Evolutionary conservation across 2,113 vertebrate species (phyloP).

Genomic region (Leucopsar rothschildi): DNA sequence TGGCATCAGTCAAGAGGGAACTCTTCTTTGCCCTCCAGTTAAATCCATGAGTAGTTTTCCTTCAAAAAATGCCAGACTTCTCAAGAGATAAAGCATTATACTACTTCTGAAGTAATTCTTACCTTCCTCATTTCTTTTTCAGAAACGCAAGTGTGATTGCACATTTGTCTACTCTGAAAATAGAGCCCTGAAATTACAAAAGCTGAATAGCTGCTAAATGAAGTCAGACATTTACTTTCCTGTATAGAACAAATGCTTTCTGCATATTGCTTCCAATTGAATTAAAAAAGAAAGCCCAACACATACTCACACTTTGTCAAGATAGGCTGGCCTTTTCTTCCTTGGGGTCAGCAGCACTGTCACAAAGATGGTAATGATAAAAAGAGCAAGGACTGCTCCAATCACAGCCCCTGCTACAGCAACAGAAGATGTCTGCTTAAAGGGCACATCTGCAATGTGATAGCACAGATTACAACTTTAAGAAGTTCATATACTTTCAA

Average conservation of each 20-base stretch:
- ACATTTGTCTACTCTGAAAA: not conserved
- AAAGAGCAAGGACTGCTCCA: constrained; percentile 90
- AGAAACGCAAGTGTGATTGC: not conserved
- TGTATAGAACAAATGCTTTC: not conserved
- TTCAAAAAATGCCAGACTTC: not conserved
- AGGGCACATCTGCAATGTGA: constrained; percentile 76
- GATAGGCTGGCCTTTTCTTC: constrained; percentile 76
- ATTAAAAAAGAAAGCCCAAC: not conserved
- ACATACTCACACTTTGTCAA: constrained; percentile 79
- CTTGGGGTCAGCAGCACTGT: constrained; percentile 84
- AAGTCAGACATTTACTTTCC: not conserved
- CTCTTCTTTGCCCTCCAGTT: not conserved
- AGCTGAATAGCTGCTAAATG: not conserved
- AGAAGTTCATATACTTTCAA: not conserved
- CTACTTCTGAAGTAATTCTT: not conserved
- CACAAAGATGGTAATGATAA: constrained; percentile 89
- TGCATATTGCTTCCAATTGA: not conserved
- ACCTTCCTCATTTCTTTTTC: not conserved
- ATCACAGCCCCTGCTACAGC: constrained; percentile 89
- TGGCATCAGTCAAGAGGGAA: not conserved
- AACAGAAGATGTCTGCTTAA: constrained; percentile 85
- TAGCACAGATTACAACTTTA: constrained; percentile 50
- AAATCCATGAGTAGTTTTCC: rapidly evolving
- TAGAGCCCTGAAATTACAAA: not conserved
- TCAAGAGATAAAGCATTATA: not conserved